A percentile compares a stretch with the other conserved stretches of the same genome.
Conservation (phyloP, 2,113 vertebrate genomes). For the Python bivittatus region DNA sequence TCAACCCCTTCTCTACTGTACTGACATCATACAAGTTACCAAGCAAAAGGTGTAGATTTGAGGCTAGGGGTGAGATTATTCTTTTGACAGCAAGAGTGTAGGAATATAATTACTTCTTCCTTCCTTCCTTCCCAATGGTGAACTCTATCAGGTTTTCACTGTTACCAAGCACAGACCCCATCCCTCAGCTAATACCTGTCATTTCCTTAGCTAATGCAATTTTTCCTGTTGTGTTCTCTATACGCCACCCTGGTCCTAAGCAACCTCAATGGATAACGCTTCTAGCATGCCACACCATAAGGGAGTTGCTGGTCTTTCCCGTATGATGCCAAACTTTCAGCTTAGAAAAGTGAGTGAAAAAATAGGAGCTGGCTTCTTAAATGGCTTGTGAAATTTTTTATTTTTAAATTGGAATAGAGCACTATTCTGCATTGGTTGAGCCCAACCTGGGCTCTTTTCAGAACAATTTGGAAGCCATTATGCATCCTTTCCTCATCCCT, state of each 20-base stretch:
- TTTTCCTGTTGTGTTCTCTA: not conserved
- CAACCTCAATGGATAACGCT: not conserved
- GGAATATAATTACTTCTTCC: not conserved
- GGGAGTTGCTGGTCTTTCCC: not conserved
- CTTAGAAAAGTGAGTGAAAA: not conserved
- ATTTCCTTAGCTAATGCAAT: not conserved
- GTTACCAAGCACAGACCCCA: not conserved
- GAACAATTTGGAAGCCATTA: not conserved
- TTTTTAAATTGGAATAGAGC: not conserved
- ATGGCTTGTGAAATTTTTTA: not conserved
- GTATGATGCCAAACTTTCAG: not conserved
- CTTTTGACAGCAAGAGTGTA: not conserved
- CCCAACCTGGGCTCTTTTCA: not conserved
- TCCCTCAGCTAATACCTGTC: not conserved
- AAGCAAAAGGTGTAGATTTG: not conserved
- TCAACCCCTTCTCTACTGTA: constrained; percentile 7
- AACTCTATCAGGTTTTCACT: not conserved
- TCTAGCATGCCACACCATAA: not conserved
- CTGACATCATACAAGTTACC: not conserved
- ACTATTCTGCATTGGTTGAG: not conserved
- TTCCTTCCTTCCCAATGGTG: not conserved
- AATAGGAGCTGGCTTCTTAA: not conserved
- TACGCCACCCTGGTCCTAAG: not conserved
- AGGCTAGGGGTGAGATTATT: not conserved
- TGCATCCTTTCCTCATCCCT: not conserved